A percentile compares a stretch with the other conserved stretches of the same genome.
phyloP scores from a whole-genome alignment of 2,113 vertebrate species.

The Psophia crepitans region DNA sequence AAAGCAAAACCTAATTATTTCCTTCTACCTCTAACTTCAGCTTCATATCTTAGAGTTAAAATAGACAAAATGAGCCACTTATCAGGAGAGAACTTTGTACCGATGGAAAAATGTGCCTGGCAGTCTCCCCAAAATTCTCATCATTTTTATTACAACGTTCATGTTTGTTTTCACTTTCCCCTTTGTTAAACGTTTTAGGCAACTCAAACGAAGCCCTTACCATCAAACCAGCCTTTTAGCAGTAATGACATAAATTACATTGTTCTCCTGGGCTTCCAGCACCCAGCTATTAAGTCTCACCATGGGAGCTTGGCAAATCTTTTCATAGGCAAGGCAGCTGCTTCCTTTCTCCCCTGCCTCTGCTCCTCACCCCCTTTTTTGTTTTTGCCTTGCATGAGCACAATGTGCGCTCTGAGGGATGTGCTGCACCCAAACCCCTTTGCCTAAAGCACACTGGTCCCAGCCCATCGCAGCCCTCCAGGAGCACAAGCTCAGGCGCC shows the following conservation, averaged over 20 bases:
- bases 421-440: background rate
- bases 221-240: slow-evolving; percentile 66
- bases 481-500: background rate
- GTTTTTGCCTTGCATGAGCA: background rate
- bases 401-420: background rate
- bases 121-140: slow-evolving; percentile 35
- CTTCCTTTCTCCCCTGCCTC: slow-evolving; percentile 44
- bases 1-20: slow-evolving; percentile 29
- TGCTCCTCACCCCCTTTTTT: background rate
- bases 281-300: slow-evolving; percentile 76
- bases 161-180: slow-evolving; percentile 68
- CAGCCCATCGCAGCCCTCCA: background rate
- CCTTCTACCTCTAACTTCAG: background rate
- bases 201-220: slow-evolving; percentile 54
- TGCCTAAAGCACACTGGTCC: background rate
- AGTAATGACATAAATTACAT: slow-evolving; percentile 76
- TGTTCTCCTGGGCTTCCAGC: slow-evolving; percentile 69
- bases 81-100: background rate
- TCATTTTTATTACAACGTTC: slow-evolving; percentile 56
- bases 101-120: slow-evolving; percentile 7
- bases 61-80: slow-evolving; percentile 6
- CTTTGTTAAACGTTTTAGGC: slow-evolving; percentile 57
- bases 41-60: background rate
- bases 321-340: slow-evolving; percentile 71
- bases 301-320: slow-evolving; percentile 64